These are phyloP conservation scores for Sapayoa aenigma DNA, from an alignment of 2,113 vertebrate genomes.

Conservation along the genomic window DNA sequence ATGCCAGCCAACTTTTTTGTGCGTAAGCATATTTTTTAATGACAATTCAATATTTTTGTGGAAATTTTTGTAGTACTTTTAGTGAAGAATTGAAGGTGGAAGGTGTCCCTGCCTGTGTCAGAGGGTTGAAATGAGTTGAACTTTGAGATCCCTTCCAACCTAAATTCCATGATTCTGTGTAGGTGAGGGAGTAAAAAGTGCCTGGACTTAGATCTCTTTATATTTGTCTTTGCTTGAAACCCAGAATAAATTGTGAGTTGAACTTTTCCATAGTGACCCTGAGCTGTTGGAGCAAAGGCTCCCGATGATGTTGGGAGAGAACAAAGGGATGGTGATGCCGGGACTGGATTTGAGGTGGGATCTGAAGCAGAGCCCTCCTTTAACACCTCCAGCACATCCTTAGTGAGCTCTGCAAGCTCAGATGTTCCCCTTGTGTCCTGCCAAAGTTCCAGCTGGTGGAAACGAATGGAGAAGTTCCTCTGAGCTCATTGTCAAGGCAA, in stretches of 20 bases:
- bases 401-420: not conserved
- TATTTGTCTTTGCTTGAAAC: not conserved
- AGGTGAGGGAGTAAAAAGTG: not conserved
- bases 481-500: not conserved
- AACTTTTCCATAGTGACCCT: not conserved
- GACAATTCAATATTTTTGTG: not conserved
- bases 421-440: not conserved
- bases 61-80: not conserved
- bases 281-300: not conserved
- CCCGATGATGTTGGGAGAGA: fast-evolving
- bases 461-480: not conserved
- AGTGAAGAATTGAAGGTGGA: not conserved
- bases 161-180: not conserved
- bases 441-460: conserved; percentile 30
- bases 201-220: not conserved
- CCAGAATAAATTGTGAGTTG: fast-evolving
- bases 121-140: not conserved
- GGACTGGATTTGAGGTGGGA: not conserved
- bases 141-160: not conserved
- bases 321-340: not conserved
- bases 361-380: not conserved
- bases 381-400: fast-evolving
- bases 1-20: not conserved
- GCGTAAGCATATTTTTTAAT: not conserved
- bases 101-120: not conserved